Conservation (phyloP, 2,113 vertebrate genomes). For the Trichechus manatus region DNA sequence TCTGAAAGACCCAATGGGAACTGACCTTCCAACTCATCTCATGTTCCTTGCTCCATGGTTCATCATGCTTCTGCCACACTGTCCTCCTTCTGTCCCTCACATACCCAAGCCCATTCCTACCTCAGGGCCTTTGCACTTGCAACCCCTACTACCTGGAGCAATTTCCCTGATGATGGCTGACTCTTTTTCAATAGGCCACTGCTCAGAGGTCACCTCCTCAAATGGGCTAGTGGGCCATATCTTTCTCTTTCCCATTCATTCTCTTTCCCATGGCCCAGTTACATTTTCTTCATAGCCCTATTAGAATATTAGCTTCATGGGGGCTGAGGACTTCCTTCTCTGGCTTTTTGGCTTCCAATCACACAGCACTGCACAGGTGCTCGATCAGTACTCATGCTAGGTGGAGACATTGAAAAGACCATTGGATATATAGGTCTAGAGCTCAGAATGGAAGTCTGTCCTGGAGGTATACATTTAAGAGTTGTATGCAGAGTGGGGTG, state of each 20-base stretch:
- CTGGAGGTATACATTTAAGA: background rate
- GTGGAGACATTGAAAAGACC: background rate
- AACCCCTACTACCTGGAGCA: background rate
- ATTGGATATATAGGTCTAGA: background rate
- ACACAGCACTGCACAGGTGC: background rate
- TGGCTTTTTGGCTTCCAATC: background rate
- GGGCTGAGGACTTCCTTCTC: background rate
- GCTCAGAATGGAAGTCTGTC: background rate
- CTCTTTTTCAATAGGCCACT: background rate
- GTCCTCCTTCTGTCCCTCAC: background rate
- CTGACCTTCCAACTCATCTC: background rate
- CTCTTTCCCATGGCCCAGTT: background rate
- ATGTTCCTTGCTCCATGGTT: accelerated
- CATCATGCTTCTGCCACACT: too few relatives aligned
- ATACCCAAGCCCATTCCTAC: background rate
- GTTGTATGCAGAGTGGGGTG: background rate
- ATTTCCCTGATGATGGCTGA: background rate
- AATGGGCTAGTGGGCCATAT: background rate
- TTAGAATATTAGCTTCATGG: background rate
- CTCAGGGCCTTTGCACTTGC: background rate
- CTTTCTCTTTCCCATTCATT: background rate
- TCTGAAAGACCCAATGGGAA: background rate
- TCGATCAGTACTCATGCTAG: background rate
- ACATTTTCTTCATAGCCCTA: background rate
- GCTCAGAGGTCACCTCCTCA: background rate